phyloP scores from a whole-genome alignment of 1,140 invertebrate species.

The Halesus radiatus region DNA sequence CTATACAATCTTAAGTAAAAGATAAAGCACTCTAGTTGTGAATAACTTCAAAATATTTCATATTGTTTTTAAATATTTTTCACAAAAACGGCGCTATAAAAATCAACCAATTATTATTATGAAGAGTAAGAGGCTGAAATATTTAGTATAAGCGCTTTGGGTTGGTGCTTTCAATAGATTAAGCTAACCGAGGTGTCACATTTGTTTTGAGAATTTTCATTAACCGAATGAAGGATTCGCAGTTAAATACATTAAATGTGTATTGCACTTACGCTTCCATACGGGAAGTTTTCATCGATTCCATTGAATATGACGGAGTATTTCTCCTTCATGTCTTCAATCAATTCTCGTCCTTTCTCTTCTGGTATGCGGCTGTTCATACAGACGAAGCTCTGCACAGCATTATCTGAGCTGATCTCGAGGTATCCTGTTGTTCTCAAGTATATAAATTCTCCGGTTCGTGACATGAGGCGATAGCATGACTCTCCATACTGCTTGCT shows the following conservation, averaged over 20 bases:
- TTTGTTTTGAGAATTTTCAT: not conserved
- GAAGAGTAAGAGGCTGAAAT: no score
- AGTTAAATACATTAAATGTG: not conserved
- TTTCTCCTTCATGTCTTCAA: constrained; percentile 80
- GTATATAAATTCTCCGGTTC: constrained; percentile 85
- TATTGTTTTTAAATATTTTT: no score
- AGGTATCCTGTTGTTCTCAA: constrained; percentile 83
- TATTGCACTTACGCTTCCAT: constrained; percentile 59
- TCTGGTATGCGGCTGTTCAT: constrained; percentile 84
- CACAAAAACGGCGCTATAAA: no score
- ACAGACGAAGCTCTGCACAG: constrained; percentile 86
- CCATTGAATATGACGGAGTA: constrained; percentile 73
- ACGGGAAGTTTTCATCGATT: constrained; percentile 60
- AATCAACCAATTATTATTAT: no score
- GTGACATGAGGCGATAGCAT: constrained; percentile 84
- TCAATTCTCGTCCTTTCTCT: constrained; percentile 77
- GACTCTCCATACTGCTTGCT: constrained; percentile 81
- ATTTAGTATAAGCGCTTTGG: no score
- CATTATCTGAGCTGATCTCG: constrained; percentile 80
- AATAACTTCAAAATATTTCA: no score
- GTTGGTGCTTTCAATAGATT: not conserved
- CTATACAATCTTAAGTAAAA: no score
- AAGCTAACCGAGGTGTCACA: not conserved
- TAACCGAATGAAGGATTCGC: not conserved
- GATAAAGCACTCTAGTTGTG: no score